Percentiles rank a stretch among this genome's conserved stretches.
Conservation (phyloP, 2,113 vertebrate species). For the Tychaedon coryphoeus region DNA sequence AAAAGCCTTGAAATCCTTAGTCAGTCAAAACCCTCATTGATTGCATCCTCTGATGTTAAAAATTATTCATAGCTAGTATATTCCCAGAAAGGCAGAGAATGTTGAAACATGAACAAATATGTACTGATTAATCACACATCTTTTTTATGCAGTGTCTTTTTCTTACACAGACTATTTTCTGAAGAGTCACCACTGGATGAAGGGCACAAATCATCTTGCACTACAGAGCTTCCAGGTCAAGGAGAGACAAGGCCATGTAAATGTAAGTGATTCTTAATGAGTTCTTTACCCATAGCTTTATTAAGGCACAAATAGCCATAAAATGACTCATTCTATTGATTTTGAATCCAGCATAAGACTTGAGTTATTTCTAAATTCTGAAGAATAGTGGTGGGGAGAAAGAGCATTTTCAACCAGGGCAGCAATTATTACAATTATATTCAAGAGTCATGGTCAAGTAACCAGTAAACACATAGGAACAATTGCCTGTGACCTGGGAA, state of each 20-base stretch:
- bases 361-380: neutral
- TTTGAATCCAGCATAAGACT: neutral
- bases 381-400: neutral
- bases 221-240: neutral
- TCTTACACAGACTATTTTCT: neutral
- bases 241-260: neutral
- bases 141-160: neutral
- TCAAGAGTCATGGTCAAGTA: neutral
- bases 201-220: neutral
- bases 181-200: neutral
- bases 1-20: slow-evolving; percentile 47
- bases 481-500: neutral
- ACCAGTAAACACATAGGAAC: neutral
- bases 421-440: neutral
- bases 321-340: slow-evolving; percentile 2
- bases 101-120: neutral
- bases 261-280: slow-evolving; percentile 20
- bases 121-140: neutral
- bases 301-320: slow-evolving; percentile 25
- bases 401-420: neutral
- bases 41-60: slow-evolving; percentile 42
- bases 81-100: neutral
- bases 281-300: slow-evolving; percentile 1
- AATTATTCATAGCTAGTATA: slow-evolving; percentile 12
- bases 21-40: slow-evolving; percentile 46